Evolutionary conservation across 2,888 invertebrate genomes (phyloP).

Genomic region (Eurytoma adleriae): DNA sequence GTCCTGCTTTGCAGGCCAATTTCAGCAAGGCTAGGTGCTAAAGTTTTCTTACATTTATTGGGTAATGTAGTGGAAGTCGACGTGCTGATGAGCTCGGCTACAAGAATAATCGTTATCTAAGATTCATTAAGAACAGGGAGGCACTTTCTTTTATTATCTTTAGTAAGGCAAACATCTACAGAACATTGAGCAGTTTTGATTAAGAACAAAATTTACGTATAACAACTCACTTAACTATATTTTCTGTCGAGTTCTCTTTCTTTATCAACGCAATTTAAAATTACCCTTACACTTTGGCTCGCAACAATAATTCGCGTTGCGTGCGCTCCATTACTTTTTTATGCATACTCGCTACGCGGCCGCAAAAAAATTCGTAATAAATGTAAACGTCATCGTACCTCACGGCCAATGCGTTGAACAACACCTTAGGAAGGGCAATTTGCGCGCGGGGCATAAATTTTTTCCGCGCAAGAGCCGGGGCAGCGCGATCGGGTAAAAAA

Average conservation of each 20-base stretch:
- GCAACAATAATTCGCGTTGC: not conserved
- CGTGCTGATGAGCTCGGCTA: constrained; percentile 34
- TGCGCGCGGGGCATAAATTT: constrained; percentile 27
- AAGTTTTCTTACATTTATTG: constrained; percentile 39
- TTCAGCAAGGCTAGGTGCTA: constrained; percentile 2
- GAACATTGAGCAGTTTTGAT: constrained; percentile 7
- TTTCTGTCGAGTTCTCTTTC: not conserved
- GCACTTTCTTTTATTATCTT: constrained; percentile 30
- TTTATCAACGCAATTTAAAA: constrained; percentile 9
- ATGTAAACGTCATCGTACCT: constrained; percentile 36
- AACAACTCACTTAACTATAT: not conserved
- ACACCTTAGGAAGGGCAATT: constrained; percentile 46
- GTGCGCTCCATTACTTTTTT: constrained; percentile 17
- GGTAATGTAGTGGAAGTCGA: constrained; percentile 40
- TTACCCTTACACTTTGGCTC: not conserved
- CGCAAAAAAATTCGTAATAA: not conserved
- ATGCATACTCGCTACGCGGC: not conserved
- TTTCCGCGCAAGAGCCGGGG: not conserved
- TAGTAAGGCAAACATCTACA: not conserved
- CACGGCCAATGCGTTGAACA: constrained; percentile 44
- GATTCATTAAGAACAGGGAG: constrained; percentile 31
- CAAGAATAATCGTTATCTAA: constrained; percentile 41
- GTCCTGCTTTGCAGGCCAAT: constrained; percentile 21
- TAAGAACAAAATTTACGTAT: not conserved
- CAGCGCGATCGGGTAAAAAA: not conserved